These are phyloP conservation scores for Prosopocoilus inquinatus DNA, from an alignment of 2,888 invertebrate species.

Conservation along the genomic window DNA sequence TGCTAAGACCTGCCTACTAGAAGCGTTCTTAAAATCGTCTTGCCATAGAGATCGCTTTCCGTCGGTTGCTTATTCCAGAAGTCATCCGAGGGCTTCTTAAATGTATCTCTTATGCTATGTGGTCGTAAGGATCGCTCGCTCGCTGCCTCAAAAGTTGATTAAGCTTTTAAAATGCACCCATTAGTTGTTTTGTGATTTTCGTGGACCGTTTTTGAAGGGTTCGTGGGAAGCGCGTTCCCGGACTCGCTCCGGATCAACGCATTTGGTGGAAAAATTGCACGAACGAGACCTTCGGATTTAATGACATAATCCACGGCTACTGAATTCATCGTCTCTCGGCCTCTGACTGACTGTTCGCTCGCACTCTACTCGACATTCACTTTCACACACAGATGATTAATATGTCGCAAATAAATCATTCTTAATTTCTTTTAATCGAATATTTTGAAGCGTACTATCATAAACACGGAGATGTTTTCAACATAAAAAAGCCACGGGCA, in stretches of 20 bases:
- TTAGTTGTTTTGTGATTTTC: slow-evolving; percentile 10
- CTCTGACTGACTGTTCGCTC: too few relatives aligned
- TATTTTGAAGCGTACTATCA: too few relatives aligned
- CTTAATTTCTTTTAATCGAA: too few relatives aligned
- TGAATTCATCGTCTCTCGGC: too few relatives aligned
- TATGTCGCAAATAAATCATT: too few relatives aligned
- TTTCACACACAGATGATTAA: too few relatives aligned
- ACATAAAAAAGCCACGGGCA: too few relatives aligned
- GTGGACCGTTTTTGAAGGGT: background rate
- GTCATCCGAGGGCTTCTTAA: slow-evolving; percentile 29
- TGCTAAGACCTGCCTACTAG: slow-evolving; percentile 45
- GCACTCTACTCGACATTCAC: too few relatives aligned
- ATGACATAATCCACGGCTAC: too few relatives aligned
- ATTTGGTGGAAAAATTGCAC: too few relatives aligned
- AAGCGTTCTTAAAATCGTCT: slow-evolving; percentile 19
- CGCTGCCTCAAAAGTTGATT: slow-evolving; percentile 11
- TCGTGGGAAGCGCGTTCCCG: background rate
- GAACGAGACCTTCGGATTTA: too few relatives aligned
- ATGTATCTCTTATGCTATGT: slow-evolving; percentile 20
- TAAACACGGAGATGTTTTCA: too few relatives aligned
- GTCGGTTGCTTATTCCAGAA: slow-evolving; percentile 42
- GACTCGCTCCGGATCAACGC: background rate
- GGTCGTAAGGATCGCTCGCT: slow-evolving; percentile 12
- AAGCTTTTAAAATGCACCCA: slow-evolving; percentile 13
- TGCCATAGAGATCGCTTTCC: slow-evolving; percentile 28